Percentiles rank a stretch among this genome's conserved stretches.
phyloP scores from a whole-genome alignment of 2,888 invertebrate genomes.

The Antitype chi region DNA sequence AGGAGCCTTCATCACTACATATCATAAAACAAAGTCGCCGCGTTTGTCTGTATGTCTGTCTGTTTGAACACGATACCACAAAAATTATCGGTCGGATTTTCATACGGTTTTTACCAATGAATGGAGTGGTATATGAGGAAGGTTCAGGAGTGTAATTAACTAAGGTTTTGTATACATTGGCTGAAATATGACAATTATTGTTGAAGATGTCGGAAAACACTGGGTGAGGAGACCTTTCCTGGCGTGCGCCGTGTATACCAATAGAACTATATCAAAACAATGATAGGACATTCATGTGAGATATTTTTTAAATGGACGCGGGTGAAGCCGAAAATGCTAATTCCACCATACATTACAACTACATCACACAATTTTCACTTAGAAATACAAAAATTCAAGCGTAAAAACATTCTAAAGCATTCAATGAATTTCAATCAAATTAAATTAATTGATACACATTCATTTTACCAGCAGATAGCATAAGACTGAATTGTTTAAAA shows the following conservation, averaged over 20 bases:
- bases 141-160: background rate
- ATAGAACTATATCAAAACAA: background rate
- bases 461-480: background rate
- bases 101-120: background rate
- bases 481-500: background rate
- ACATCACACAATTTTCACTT: no score
- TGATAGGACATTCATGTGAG: background rate
- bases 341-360: background rate
- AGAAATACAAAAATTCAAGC: background rate
- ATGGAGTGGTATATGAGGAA: background rate
- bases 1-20: no score
- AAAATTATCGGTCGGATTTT: background rate
- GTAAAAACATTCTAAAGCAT: background rate
- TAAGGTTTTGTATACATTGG: background rate
- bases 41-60: no score
- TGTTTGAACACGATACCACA: no score
- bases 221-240: background rate
- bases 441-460: background rate
- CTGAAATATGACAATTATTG: background rate
- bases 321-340: background rate
- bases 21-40: background rate
- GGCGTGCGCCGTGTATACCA: background rate
- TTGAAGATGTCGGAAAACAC: background rate
- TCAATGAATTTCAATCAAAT: background rate
- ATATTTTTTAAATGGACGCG: background rate